Conservation (phyloP, 2,888 invertebrate genomes). For the Spicauda simplicius region DNA sequence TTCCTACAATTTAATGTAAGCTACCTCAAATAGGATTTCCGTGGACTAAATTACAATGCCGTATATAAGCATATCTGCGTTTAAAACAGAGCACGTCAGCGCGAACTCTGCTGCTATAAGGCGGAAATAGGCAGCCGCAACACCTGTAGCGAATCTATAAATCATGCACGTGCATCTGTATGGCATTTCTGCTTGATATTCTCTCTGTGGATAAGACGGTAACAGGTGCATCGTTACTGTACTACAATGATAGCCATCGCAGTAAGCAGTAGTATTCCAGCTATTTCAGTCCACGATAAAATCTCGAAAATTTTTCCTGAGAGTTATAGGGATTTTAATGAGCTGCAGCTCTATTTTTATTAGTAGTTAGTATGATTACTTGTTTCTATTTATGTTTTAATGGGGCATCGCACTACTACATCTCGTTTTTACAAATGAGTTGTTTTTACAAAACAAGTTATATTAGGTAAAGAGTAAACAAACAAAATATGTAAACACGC, state of each 20-base stretch:
- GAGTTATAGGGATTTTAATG: constrained; percentile 18
- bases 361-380: constrained; percentile 7
- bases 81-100: no score
- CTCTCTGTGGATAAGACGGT: constrained; percentile 51
- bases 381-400: constrained; percentile 5
- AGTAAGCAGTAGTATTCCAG: constrained; percentile 29
- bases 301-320: constrained; percentile 16
- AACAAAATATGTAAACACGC: no score
- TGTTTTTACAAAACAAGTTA: no score
- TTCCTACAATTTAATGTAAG: no score
- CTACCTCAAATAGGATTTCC: no score
- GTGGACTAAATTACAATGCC: no score
- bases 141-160: background rate
- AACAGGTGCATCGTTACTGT: constrained; percentile 66
- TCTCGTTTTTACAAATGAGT: background rate
- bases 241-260: constrained; percentile 59
- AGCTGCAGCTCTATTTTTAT: background rate
- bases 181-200: constrained; percentile 10
- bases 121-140: background rate
- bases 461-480: no score
- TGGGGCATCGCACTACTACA: background rate
- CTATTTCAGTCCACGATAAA: constrained; percentile 24
- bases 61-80: no score
- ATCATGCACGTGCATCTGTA: background rate
- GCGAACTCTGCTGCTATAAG: background rate